Percentiles rank a stretch among this genome's conserved stretches.
Conservation (phyloP, 2,113 vertebrate species). For the Misgurnus anguillicaudatus region DNA sequence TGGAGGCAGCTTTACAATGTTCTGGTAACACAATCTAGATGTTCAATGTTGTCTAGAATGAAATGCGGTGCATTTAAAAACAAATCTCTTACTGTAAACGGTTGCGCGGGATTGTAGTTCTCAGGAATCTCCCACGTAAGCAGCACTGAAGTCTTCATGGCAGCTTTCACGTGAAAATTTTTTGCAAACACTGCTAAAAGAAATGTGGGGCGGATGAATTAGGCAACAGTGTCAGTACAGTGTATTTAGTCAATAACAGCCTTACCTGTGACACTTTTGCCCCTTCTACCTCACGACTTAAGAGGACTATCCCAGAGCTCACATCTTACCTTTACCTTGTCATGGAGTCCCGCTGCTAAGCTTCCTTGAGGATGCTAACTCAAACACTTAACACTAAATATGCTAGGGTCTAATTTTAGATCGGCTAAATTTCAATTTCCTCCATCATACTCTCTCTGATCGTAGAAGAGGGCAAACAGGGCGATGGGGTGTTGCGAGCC, state of each 20-base stretch:
- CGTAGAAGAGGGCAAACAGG: constrained; percentile 51
- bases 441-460: constrained; percentile 41
- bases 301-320: too few relatives aligned
- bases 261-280: constrained; percentile 68
- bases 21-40: too few relatives aligned
- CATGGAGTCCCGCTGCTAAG: constrained; percentile 14
- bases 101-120: constrained; percentile 97
- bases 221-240: constrained; percentile 72
- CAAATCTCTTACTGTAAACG: constrained; percentile 89
- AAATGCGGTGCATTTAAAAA: too few relatives aligned
- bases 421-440: background rate
- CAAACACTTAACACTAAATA: background rate
- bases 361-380: constrained; percentile 1
- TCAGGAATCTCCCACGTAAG: constrained; percentile 98
- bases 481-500: constrained; percentile 64
- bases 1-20: too few relatives aligned
- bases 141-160: constrained; percentile 97
- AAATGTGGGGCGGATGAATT: constrained; percentile 86
- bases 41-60: too few relatives aligned
- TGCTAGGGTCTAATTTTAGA: background rate
- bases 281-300: constrained; percentile 51
- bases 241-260: constrained; percentile 66
- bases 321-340: too few relatives aligned
- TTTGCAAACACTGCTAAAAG: constrained; percentile 99
- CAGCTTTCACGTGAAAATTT: constrained; percentile 99